Base-by-base conservation (phyloP, 2,797 vertebrate species). In the Galaxias olidus region DNA sequence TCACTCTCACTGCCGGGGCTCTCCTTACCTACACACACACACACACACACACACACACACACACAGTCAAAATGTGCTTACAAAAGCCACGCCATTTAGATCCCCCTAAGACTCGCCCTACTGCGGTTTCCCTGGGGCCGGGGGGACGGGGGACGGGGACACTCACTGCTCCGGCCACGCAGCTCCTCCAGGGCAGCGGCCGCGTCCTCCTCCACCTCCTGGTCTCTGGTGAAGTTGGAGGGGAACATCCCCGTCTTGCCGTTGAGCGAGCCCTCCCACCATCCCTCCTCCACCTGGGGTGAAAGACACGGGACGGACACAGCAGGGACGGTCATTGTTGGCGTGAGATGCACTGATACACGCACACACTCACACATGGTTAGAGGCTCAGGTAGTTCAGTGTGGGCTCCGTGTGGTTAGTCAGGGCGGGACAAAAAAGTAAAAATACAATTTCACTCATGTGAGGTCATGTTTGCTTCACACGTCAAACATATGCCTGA, bases 161-260 rank as follows among this genome's bases (percentile, higher is more conserved):
- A 87, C 95, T 94, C 91, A 99, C 97, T 96, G 81, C 93, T 93
- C 78, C 94, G 93, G 76, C 93, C 82, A 71, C 93, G 93, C 10
- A 68, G 72, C 10, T 98, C 96, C 69, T 98, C 96, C 77, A 68
- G 62, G 12, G 90, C 75, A 55, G 91, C 84, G 69, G 92, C 83
- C 11, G 84, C 68, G 64, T 96, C 95, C 12, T 94, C 93, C 3
- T 96, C 94, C 0, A 66, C 59, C 14, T 84, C 85, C 62, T 98
- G 63, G 47, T 96, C 95, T 88, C 94, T 97, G 86, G 97, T 98
- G 91, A 99, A 99, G 78, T 98, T 99, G 72, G 96, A 99, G 75
- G 97, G 97, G 86, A 99, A 99, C 95, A 99, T 98, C 59, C 97
- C 97, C 12, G 91, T 91, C 80, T 95, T 97, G 10, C 97, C 97